These are phyloP conservation scores for Babyrousa celebensis DNA, from an alignment of 2,797 vertebrate genomes.

Conservation along the genomic window DNA sequence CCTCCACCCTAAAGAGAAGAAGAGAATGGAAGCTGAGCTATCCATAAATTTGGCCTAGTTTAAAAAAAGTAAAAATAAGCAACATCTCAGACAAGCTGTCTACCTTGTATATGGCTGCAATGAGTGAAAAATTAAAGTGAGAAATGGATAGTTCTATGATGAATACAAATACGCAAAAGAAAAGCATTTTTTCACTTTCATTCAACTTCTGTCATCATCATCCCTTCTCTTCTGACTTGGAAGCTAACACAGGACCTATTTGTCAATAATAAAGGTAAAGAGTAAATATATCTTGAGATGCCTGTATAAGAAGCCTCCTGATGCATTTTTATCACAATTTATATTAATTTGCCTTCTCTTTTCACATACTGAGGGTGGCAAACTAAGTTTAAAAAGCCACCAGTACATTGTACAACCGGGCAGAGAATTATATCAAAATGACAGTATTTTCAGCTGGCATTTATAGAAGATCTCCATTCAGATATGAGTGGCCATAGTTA, in stretches of 20 bases:
- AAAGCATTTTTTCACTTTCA: not conserved
- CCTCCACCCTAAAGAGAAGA: constrained; percentile 9
- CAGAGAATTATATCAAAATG: constrained; percentile 56
- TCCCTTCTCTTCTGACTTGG: not conserved
- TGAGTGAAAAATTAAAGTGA: constrained; percentile 33
- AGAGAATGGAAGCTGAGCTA: not conserved
- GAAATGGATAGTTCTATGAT: not conserved
- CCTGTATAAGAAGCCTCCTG: constrained; percentile 3
- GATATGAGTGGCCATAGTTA: not conserved
- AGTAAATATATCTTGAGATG: not conserved
- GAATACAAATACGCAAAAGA: not conserved
- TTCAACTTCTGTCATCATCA: not conserved
- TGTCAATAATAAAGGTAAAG: not conserved
- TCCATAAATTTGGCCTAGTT: not conserved
- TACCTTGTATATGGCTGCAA: not conserved
- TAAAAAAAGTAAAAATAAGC: not conserved
- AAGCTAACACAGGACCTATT: not conserved
- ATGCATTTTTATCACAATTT: constrained; percentile 71
- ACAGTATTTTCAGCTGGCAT: constrained; percentile 56
- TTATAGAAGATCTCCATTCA: constrained; percentile 67
- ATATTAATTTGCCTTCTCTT: constrained; percentile 75
- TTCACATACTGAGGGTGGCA: constrained; percentile 53
- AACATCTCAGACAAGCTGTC: not conserved
- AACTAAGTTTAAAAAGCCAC: constrained; percentile 58
- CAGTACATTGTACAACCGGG: constrained; percentile 50